phyloP scores from a whole-genome alignment of 2,888 invertebrate genomes.

The Hesperia comma region DNA sequence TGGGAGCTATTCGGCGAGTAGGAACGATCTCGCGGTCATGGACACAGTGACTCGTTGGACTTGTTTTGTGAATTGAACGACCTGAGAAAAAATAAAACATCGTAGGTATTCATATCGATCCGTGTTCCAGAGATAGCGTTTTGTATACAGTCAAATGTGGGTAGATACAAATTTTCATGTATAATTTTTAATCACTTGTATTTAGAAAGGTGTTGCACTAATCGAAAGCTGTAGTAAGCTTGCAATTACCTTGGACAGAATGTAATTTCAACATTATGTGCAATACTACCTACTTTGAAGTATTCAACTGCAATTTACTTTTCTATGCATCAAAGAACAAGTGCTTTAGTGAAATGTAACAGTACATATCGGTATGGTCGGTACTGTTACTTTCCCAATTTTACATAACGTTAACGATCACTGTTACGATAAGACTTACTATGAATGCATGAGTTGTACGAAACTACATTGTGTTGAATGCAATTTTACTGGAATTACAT shows the following conservation, averaged over 20 bases:
- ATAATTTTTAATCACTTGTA: no score
- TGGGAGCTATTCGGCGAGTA: constrained; percentile 12
- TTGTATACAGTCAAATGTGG: not conserved
- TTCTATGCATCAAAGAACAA: constrained; percentile 18
- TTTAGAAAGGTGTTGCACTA: not conserved
- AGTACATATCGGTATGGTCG: constrained; percentile 20
- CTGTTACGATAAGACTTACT: constrained; percentile 15
- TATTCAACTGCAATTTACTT: constrained; percentile 6
- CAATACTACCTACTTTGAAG: not conserved
- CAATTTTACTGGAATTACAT: not conserved
- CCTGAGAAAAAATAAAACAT: no score
- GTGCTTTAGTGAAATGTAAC: constrained; percentile 20
- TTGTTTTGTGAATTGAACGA: not conserved
- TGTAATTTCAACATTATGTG: not conserved
- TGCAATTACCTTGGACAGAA: not conserved
- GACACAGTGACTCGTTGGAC: constrained; percentile 8
- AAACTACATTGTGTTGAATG: not conserved
- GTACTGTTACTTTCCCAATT: constrained; percentile 35
- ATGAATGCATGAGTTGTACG: not conserved
- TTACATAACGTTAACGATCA: constrained; percentile 31
- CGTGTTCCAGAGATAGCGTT: no score
- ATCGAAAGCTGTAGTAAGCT: not conserved
- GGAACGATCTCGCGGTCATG: constrained; percentile 17
- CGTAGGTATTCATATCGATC: no score
- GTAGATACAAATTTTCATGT: not conserved